Conservation (phyloP, 23 tunicate genomes). For the Trididemnum clinides region DNA sequence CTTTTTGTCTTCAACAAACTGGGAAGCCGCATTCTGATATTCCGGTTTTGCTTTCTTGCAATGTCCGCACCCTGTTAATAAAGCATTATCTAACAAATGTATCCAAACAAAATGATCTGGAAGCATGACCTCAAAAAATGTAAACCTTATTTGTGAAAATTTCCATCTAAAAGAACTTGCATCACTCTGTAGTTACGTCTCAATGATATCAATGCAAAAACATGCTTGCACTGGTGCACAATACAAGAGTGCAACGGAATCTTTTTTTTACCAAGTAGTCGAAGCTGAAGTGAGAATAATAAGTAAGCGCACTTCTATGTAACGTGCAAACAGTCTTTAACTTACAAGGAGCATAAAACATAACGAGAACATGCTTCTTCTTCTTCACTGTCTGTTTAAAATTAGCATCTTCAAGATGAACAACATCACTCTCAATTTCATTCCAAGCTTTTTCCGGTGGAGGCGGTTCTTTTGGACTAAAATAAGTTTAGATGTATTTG, state of each 20-base stretch:
- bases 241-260: too few species aligned
- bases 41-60: slow-evolving; percentile 96
- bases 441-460: slow-evolving; percentile 94
- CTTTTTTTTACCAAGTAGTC: too few species aligned
- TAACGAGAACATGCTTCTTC: slow-evolving; percentile 89
- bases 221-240: too few species aligned
- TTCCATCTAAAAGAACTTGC: too few species aligned
- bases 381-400: slow-evolving; percentile 76
- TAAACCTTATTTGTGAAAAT: too few species aligned
- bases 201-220: too few species aligned
- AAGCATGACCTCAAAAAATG: too few species aligned
- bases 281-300: too few species aligned
- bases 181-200: too few species aligned
- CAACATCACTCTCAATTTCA: slow-evolving; percentile 83
- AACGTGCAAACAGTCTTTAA: not conserved
- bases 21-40: slow-evolving; percentile 80
- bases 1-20: slow-evolving; percentile 87
- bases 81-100: not conserved
- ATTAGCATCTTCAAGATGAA: slow-evolving; percentile 72
- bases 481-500: not conserved
- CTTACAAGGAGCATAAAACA: slow-evolving; percentile 98
- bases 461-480: slow-evolving; percentile 86
- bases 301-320: too few species aligned
- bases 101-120: not conserved
- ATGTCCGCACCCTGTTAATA: slow-evolving; percentile 95